phyloP scores from a whole-genome alignment of 1,140 invertebrate species.

The Watersipora subatra region DNA sequence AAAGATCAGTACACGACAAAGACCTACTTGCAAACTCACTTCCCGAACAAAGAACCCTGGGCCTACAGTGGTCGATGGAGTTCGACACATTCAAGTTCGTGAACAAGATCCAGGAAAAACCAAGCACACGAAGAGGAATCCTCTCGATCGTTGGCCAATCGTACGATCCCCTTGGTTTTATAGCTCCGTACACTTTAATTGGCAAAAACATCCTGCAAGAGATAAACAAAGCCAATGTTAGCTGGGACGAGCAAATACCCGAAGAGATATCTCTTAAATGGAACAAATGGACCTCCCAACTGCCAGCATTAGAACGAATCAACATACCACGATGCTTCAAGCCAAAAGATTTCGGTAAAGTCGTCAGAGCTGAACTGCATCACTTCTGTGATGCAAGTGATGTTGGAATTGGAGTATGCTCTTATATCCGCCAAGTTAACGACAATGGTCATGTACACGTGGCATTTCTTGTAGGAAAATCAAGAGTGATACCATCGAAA shows the following conservation, averaged over 20 bases:
- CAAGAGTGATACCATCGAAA: conserved; percentile 8
- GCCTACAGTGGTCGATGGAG: conserved; percentile 9
- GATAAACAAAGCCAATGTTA: conserved; percentile 19
- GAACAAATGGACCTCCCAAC: conserved; percentile 8
- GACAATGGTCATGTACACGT: background rate
- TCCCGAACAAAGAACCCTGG: conserved; percentile 10
- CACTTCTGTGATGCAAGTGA: conserved; percentile 12
- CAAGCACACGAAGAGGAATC: conserved; percentile 1
- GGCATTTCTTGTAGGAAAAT: conserved; percentile 12
- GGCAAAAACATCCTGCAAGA: conserved; percentile 33
- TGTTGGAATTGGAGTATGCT: conserved; percentile 10
- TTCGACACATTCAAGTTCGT: conserved; percentile 10
- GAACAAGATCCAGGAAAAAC: background rate
- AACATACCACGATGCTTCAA: conserved; percentile 6
- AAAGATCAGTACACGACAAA: background rate
- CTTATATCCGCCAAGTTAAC: conserved; percentile 8
- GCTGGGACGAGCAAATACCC: background rate
- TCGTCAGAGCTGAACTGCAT: conserved; percentile 22
- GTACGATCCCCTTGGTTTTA: conserved; percentile 41
- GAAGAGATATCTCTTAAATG: conserved; percentile 2
- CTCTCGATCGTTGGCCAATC: conserved; percentile 14
- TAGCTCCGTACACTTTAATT: conserved; percentile 28
- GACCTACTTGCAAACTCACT: background rate
- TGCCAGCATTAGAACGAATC: conserved; percentile 4
- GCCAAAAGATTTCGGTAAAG: conserved; percentile 21